Evolutionary conservation across 2,113 vertebrate species (phyloP), one percentile per base, ranked within the genome.

Genomic region (Sardina pilchardus): DNA sequence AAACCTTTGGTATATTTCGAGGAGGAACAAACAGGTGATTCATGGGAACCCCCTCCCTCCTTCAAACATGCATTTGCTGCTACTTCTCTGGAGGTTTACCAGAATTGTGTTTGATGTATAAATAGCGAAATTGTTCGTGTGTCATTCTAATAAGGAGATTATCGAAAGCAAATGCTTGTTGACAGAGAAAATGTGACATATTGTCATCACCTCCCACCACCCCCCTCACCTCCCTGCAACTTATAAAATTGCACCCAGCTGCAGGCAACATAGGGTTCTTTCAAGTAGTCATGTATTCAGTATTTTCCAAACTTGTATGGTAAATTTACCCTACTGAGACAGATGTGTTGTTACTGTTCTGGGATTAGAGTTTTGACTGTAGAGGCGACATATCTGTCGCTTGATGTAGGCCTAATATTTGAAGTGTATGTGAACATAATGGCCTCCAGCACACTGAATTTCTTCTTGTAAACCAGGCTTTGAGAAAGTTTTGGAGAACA

Each of bases 11-110:
- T 67, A 14, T 67, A 67, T 67, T 67, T 30, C 3, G 26, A 67
- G n/a, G n/a, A 67, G 63, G 63, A 67, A 67, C 63, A 67, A 67
- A 30, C 63, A 67, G 26, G 56, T 63, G 56, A 63, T 63, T 59
- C 24, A 59, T 9, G 56, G 24, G 59, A 30, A 67, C 8, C 26
- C 59, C 59, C 59, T 19, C 21, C 56, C 19, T n/a, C 59, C 24
- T 67, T 67, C n/a, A 67, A 67, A 67, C 24, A 67, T 67, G 24
- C 10, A 67, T 67, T 67, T 67, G 59, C 59, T n/a, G 56, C 24
- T 30, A 30, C 59, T 67, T 67, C 24, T 67, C n/a, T 30, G 12
- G 59, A 67, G 24, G 59, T 67, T 30, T 67, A 67, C n/a, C 24
- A 26, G 59, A 67, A 67, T 1, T 67, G 50, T 53, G 59, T 67